Conservation (phyloP, 2,113 vertebrate genomes). For the Poeciliopsis prolifica region DNA sequence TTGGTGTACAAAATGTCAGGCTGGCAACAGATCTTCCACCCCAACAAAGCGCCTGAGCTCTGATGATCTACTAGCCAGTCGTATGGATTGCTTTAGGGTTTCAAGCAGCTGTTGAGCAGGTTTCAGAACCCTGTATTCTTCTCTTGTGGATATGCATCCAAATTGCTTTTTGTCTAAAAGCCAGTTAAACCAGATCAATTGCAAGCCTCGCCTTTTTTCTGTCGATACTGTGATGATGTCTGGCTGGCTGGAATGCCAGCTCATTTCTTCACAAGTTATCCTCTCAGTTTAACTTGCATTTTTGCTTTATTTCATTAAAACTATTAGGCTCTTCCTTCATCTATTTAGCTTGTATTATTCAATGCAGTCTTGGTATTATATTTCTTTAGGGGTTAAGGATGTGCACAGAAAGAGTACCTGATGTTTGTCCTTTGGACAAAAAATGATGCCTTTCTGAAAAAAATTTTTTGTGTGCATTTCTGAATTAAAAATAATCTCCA, state of each 20-base stretch:
- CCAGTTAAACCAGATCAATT: conserved; percentile 37
- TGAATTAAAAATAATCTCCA: no score
- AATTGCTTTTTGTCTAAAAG: background rate
- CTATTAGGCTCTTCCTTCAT: background rate
- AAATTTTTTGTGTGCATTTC: no score
- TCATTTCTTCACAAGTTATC: background rate
- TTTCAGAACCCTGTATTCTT: background rate
- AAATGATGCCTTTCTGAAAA: no score
- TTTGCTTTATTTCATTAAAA: background rate
- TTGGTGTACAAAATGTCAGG: background rate
- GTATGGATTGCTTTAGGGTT: background rate
- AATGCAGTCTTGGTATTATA: background rate
- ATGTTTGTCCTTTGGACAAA: no score
- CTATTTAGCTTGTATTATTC: background rate
- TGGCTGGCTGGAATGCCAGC: background rate
- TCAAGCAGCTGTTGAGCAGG: background rate
- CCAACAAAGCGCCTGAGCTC: background rate
- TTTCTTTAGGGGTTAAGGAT: background rate
- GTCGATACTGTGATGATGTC: background rate
- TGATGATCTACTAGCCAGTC: background rate
- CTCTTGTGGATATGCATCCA: background rate
- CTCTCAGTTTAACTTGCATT: background rate
- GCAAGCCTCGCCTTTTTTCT: background rate
- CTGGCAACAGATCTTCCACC: background rate
- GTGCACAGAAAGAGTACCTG: no score